Conservation (phyloP, 2,888 invertebrate species). For the Therioaphis trifolii region DNA sequence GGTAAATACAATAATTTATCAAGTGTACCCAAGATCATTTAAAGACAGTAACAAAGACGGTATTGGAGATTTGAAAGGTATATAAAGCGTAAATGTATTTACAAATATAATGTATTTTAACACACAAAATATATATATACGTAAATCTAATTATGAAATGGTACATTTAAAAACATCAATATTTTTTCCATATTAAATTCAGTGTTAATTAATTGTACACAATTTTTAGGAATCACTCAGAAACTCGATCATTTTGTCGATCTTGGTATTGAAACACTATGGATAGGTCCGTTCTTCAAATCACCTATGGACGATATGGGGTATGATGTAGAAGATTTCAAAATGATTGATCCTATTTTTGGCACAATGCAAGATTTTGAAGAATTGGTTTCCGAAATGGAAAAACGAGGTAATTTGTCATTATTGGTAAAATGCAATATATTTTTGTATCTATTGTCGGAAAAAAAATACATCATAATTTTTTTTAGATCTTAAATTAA, state of each 20-base stretch:
- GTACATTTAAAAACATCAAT: no score
- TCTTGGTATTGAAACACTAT: slow-evolving; percentile 47
- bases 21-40: slow-evolving; percentile 87
- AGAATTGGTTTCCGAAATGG: slow-evolving; percentile 68
- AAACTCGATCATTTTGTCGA: slow-evolving; percentile 60
- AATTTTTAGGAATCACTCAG: slow-evolving; percentile 67
- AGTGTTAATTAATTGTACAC: background rate
- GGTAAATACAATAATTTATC: slow-evolving; percentile 83
- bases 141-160: no score
- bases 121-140: background rate
- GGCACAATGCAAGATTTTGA: slow-evolving; percentile 74
- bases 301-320: slow-evolving; percentile 66
- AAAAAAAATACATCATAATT: background rate
- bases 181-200: no score
- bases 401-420: slow-evolving; percentile 67
- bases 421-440: background rate
- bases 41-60: slow-evolving; percentile 86
- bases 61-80: slow-evolving; percentile 86
- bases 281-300: slow-evolving; percentile 49
- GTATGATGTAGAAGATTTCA: slow-evolving; percentile 50
- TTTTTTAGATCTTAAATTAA: slow-evolving; percentile 65
- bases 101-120: background rate
- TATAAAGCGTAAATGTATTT: slow-evolving; percentile 51
- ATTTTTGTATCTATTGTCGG: no score
- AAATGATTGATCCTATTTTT: slow-evolving; percentile 67